Evolutionary conservation across 2,797 vertebrate genomes (phyloP), one percentile per base, ranked within the genome.

Genomic region (Phrynocephalus vlangalii): DNA sequence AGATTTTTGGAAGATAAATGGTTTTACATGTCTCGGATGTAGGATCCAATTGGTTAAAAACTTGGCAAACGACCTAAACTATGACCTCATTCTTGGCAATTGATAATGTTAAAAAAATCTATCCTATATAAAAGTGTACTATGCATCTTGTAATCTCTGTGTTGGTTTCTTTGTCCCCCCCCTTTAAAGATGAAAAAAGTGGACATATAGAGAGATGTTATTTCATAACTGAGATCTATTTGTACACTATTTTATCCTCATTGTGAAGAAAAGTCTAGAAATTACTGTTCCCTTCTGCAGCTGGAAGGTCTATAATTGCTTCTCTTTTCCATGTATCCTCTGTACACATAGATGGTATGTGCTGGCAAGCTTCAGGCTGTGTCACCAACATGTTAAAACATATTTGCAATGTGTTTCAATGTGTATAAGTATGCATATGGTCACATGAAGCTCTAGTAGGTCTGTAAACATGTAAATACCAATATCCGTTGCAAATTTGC

Each of bases 21-120:
- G 97, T 98, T 98, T 97, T 98, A 97, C 97, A 97, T 97, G 97
- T 97, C 98, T 97, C 96, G 98, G 96, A 97, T 95, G 95, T 97
- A 96, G 96, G 96, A 96, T 97, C 96, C 97, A 97, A 9, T 97
- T 97, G 97, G 97, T 97, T 95, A 94, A 96, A 95, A 96, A 96
- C 95, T 95, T 98, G 98, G 98, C 97, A 96, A 96, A 95, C 90
- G 94, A 95, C 91, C 95, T 83, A 94, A 94, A 96, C 95, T 96
- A 96, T 99, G 98, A 99, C 98, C 98, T 99, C 97, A 98, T 98
- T 96, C 96, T 98, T 99, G 98, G 98, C 98, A 97, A 96, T 94
- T 95, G 93, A 92, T 96, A 96, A 97, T 98, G 95, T 98, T 98
- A 97, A 97, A 94, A 88, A 83, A 95, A 93, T 85, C 79, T 94